phyloP scores from a whole-genome alignment of 2,113 vertebrate species.

The Anseranas semipalmata region DNA sequence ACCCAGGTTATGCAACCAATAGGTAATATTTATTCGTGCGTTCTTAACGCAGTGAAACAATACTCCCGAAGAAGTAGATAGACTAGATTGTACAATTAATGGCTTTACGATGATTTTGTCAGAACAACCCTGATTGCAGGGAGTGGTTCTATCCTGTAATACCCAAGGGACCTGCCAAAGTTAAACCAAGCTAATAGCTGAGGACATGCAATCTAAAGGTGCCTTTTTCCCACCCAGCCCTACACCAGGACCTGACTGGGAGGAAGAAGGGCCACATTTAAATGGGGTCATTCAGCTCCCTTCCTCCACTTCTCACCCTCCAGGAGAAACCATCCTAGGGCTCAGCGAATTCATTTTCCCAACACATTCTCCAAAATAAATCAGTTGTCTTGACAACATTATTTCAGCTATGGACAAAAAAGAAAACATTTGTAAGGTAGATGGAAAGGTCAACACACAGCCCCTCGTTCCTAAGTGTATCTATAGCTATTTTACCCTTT shows the following conservation, averaged over 20 bases:
- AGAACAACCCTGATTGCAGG: background rate
- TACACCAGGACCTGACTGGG: background rate
- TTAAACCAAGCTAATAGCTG: background rate
- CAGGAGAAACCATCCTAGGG: background rate
- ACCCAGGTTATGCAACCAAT: background rate
- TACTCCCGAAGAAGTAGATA: background rate
- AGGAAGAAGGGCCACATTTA: background rate
- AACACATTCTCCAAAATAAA: background rate
- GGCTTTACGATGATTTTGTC: background rate
- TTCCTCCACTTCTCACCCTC: background rate
- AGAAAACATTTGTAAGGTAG: background rate
- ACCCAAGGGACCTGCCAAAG: background rate
- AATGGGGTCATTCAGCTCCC: background rate
- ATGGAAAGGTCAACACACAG: background rate
- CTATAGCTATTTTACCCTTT: background rate
- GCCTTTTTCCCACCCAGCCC: background rate
- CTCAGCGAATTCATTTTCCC: background rate
- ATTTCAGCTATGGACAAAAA: background rate
- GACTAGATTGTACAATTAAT: background rate
- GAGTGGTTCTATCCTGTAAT: background rate
- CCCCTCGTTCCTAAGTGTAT: background rate
- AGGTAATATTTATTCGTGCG: background rate
- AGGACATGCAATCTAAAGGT: background rate
- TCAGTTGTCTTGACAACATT: background rate
- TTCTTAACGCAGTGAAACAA: background rate